A percentile compares a stretch with the other conserved stretches of the same genome.
phyloP scores from a whole-genome alignment of 2,888 invertebrate species.

The Epinotia nisella region DNA sequence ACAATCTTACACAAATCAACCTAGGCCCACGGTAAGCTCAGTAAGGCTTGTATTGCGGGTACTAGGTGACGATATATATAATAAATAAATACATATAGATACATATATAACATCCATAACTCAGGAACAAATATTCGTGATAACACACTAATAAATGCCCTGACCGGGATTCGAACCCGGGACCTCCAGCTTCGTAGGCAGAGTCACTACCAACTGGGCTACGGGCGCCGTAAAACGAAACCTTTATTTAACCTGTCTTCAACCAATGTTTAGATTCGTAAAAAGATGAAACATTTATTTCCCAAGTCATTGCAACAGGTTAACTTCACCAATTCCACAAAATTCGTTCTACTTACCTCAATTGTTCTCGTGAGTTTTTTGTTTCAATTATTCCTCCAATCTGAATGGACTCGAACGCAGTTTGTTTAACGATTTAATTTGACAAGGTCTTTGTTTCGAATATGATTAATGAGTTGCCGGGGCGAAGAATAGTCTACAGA shows the following conservation, averaged over 20 bases:
- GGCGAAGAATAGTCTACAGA: slow-evolving; percentile 24
- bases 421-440: slow-evolving; percentile 36
- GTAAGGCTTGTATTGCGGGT: no score
- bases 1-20: no score
- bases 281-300: slow-evolving; percentile 8
- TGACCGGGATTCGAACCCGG: no score
- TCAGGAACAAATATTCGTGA: no score
- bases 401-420: slow-evolving; percentile 17
- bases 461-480: slow-evolving; percentile 29
- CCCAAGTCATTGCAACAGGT: slow-evolving; percentile 19
- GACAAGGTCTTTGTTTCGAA: slow-evolving; percentile 31
- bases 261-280: not conserved
- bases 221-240: no score
- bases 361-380: slow-evolving; percentile 1
- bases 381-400: slow-evolving; percentile 18
- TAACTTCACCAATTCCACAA: slow-evolving; percentile 6
- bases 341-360: slow-evolving; percentile 17
- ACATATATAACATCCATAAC: no score
- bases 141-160: no score
- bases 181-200: no score
- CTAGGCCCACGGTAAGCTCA: no score
- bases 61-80: no score
- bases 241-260: not conserved
- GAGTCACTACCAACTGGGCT: no score
- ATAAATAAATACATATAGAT: no score